Percentiles rank a stretch among this genome's conserved stretches.
These are phyloP conservation scores for Isaurus tuberculatus DNA, from an alignment of 92 coral and sea anemone species.

Conservation along the genomic window DNA sequence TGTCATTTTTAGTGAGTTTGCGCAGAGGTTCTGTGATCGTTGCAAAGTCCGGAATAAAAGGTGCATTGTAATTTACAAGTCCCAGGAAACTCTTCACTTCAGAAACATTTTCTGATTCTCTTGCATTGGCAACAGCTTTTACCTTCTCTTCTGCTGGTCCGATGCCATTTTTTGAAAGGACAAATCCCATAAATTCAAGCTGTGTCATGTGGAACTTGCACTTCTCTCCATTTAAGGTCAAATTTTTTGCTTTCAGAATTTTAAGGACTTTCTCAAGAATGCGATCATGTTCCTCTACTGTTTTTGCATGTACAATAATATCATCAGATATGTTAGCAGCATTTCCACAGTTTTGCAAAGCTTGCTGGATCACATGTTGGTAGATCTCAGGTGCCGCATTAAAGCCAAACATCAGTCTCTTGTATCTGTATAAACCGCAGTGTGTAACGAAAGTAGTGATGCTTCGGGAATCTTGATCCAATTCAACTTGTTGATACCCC, in stretches of 20 bases:
- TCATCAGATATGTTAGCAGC: constrained; percentile 37
- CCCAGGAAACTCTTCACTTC: constrained; percentile 20
- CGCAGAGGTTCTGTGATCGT: too few species aligned
- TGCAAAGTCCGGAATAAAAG: constrained; percentile 19
- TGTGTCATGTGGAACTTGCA: too few species aligned
- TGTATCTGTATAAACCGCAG: too few species aligned
- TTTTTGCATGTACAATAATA: constrained; percentile 35
- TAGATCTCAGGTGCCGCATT: too few species aligned
- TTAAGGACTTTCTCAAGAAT: too few species aligned
- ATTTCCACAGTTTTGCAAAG: constrained; percentile 30
- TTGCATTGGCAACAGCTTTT: too few species aligned
- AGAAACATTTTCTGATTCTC: constrained; percentile 35
- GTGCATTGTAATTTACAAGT: constrained; percentile 36
- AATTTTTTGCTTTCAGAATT: constrained; percentile 20
- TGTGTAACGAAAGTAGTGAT: too few species aligned
- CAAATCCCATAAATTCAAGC: too few species aligned
- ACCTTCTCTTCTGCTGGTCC: background rate
- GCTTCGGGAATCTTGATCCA: constrained; percentile 42
- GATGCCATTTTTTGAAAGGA: constrained; percentile 10
- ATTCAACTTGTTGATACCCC: constrained; percentile 54
- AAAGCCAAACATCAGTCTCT: constrained; percentile 26
- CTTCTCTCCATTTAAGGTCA: constrained; percentile 36
- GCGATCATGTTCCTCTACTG: constrained; percentile 42
- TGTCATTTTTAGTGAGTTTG: constrained; percentile 11
- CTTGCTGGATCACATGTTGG: too few species aligned